phyloP scores from a whole-genome alignment of 1,140 invertebrate genomes.

The Tetramorium parvispinum region DNA sequence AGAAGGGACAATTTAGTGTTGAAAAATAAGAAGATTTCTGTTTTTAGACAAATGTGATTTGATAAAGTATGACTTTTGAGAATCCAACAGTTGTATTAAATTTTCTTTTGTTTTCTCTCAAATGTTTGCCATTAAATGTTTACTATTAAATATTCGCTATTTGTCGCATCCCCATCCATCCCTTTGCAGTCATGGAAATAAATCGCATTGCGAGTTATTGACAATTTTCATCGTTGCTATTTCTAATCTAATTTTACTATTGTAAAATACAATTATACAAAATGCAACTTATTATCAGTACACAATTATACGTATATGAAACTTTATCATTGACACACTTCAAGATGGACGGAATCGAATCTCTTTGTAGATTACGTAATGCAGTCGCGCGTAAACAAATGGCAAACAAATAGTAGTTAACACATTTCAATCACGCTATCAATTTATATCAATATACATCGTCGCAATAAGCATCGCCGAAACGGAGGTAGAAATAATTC shows the following conservation, averaged over 20 bases:
- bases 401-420: neutral
- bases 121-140: constrained; percentile 5
- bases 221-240: neutral
- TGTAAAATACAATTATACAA: no score
- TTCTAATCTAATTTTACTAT: neutral
- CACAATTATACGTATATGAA: neutral
- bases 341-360: neutral
- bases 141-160: neutral
- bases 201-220: neutral
- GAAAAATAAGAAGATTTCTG: neutral
- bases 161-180: neutral
- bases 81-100: neutral
- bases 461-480: neutral
- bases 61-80: neutral
- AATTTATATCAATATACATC: neutral
- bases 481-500: neutral
- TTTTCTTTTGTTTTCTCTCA: neutral
- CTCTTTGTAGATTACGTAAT: neutral
- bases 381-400: neutral
- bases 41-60: neutral
- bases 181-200: neutral
- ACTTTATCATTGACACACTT: neutral
- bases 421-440: neutral
- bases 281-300: no score
- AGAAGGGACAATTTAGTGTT: neutral